Conservation (phyloP, 2,797 vertebrate genomes). For the Alcedo atthis region DNA sequence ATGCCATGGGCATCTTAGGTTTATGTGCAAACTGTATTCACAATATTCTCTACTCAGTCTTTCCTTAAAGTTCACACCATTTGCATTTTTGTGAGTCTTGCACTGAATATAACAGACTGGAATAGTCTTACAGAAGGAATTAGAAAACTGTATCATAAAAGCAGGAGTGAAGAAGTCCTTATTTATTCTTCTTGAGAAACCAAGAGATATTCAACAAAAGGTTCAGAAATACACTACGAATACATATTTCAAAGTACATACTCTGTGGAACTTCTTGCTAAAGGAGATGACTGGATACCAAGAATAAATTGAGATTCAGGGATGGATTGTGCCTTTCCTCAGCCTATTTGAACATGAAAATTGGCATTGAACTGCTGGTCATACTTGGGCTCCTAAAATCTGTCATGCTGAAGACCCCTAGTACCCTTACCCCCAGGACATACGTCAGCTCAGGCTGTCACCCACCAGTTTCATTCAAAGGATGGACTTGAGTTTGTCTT, state of each 20-base stretch:
- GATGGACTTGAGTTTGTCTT: background rate
- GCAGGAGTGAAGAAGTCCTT: background rate
- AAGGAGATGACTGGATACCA: background rate
- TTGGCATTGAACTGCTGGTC: background rate
- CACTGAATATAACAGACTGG: background rate
- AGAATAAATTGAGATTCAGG: background rate
- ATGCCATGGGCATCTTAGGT: background rate
- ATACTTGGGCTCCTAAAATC: background rate
- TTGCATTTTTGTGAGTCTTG: background rate
- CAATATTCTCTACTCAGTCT: background rate
- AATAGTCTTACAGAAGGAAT: background rate
- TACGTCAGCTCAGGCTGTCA: background rate
- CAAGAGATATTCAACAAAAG: background rate
- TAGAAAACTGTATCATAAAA: background rate
- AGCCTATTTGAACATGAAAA: background rate
- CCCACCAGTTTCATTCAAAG: background rate
- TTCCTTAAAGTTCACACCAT: background rate
- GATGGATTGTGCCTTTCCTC: background rate
- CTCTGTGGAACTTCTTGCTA: background rate
- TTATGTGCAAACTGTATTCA: background rate
- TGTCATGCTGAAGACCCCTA: background rate
- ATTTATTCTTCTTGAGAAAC: background rate
- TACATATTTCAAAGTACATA: background rate
- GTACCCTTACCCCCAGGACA: accelerated
- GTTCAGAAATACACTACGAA: background rate